Evolutionary conservation across 2,888 invertebrate species (phyloP).

Genomic region (Adineta ricciae): DNA sequence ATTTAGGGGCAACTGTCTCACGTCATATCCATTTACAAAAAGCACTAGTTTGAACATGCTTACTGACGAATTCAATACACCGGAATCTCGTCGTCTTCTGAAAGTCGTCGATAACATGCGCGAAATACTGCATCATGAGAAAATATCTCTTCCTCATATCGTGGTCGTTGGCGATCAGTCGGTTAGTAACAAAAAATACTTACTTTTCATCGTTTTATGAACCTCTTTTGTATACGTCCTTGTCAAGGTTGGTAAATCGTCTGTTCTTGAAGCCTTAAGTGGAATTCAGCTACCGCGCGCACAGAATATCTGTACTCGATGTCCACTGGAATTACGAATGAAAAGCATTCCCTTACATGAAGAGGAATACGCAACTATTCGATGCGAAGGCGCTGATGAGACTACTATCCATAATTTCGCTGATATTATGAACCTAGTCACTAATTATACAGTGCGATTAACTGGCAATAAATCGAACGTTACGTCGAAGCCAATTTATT

Average conservation of each 20-base stretch:
- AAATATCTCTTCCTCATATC: not conserved
- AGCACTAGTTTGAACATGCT: too few species aligned
- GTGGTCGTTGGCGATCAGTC: conserved; percentile 16
- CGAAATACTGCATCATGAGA: not conserved
- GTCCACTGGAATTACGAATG: not conserved
- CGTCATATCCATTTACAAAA: too few species aligned
- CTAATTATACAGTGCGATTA: not conserved
- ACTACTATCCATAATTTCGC: not conserved
- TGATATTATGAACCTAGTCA: not conserved
- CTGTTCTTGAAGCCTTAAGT: not conserved
- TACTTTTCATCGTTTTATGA: not conserved
- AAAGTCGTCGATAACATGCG: not conserved
- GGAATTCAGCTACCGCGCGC: not conserved
- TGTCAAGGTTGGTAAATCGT: not conserved
- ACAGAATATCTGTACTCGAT: conserved; percentile 2
- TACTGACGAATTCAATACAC: too few species aligned
- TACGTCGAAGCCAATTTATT: not conserved
- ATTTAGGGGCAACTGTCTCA: too few species aligned
- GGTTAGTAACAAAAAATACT: not conserved
- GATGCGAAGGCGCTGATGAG: not conserved
- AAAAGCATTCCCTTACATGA: not conserved
- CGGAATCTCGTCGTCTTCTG: not conserved
- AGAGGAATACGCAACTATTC: not conserved
- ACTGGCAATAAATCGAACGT: not conserved
- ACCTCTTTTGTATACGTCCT: not conserved